phyloP scores from a whole-genome alignment of 2,113 vertebrate species.

The Phoxinus phoxinus region DNA sequence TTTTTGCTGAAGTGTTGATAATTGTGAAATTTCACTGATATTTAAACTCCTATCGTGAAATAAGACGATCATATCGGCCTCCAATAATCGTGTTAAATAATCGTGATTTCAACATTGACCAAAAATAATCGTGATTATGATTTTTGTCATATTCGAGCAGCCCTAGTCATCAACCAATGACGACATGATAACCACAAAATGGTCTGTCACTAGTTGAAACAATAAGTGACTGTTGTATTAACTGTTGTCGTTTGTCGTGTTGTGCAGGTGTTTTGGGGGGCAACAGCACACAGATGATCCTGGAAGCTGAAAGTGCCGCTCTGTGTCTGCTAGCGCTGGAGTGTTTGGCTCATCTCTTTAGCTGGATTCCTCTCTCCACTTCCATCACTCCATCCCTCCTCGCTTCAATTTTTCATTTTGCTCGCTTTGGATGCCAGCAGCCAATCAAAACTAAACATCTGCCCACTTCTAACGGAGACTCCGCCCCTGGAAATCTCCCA shows the following conservation, averaged over 20 bases:
- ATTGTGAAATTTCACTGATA: too few species aligned
- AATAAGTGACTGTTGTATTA: not conserved
- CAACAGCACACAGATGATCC: constrained; percentile 68
- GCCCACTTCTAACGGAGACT: constrained; percentile 74
- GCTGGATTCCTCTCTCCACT: constrained; percentile 97
- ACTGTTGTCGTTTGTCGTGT: not conserved
- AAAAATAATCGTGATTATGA: too few species aligned
- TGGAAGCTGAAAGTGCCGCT: constrained; percentile 92
- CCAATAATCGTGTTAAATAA: too few species aligned
- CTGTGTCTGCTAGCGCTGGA: constrained; percentile 92
- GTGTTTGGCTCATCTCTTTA: constrained; percentile 97
- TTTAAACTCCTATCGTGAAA: too few species aligned
- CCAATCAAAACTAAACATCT: constrained; percentile 78
- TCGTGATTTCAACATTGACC: too few species aligned
- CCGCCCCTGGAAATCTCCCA: constrained; percentile 63
- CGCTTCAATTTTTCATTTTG: constrained; percentile 97
- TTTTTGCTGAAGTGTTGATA: too few species aligned
- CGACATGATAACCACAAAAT: not conserved
- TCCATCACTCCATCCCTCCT: constrained; percentile 96
- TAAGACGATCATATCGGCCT: too few species aligned
- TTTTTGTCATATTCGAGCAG: too few species aligned
- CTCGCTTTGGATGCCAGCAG: constrained; percentile 93
- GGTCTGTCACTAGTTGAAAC: constrained; percentile 18
- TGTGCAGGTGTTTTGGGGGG: constrained; percentile 35
- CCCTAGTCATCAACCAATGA: not conserved